These are phyloP conservation scores for Aplodontia rufa DNA, from an alignment of 2,113 vertebrate species.

Conservation along the genomic window DNA sequence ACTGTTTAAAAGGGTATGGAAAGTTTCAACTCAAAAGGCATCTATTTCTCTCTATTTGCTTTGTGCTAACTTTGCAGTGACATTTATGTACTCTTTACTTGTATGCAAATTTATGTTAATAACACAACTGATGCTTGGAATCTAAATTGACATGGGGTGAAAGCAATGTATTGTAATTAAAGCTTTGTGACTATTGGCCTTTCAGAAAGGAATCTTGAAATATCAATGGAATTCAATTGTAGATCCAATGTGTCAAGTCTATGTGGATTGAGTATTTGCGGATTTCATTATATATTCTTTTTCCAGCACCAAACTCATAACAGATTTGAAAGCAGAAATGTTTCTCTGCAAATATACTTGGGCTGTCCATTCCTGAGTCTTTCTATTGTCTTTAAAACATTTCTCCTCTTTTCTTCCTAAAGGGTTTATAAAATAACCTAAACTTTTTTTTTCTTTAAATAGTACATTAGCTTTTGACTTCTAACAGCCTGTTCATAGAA, in stretches of 20 bases:
- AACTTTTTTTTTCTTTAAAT: background rate
- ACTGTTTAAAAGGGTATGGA: constrained; percentile 61
- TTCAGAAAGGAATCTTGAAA: constrained; percentile 67
- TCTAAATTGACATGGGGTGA: constrained; percentile 65
- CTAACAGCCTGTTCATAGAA: constrained; percentile 8
- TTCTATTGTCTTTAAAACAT: background rate
- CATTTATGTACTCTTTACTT: constrained; percentile 78
- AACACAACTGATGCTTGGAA: constrained; percentile 52
- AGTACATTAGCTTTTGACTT: background rate
- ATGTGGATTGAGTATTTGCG: background rate
- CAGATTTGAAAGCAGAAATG: background rate
- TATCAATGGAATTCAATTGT: constrained; percentile 65
- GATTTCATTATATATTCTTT: constrained; percentile 47
- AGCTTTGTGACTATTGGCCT: constrained; percentile 53
- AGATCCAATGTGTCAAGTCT: background rate
- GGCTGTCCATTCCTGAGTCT: background rate
- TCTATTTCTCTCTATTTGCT: constrained; percentile 65
- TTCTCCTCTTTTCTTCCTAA: constrained; percentile 3
- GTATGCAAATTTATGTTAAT: constrained; percentile 80
- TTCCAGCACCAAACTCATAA: constrained; percentile 3
- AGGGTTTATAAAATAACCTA: background rate
- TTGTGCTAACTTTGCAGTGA: constrained; percentile 67
- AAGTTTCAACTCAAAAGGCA: constrained; percentile 69
- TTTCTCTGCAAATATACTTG: constrained; percentile 32
- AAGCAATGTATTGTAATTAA: constrained; percentile 53